Evolutionary conservation across 2,113 vertebrate genomes (phyloP).

Genomic region (Rana temporaria): DNA sequence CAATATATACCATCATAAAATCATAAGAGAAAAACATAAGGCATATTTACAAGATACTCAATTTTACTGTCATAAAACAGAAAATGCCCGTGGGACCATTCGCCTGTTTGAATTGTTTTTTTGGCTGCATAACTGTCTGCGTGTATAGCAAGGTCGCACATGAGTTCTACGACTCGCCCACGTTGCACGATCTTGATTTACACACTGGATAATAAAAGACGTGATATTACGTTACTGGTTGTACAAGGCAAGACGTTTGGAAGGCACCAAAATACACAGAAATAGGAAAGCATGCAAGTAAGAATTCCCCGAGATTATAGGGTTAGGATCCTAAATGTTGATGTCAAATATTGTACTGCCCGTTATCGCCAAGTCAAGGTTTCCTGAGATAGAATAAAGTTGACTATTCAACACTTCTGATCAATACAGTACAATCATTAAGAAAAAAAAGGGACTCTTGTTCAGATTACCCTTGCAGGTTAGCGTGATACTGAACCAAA

Average conservation of each 20-base stretch:
- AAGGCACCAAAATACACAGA: conserved; percentile 22
- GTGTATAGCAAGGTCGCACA: no score
- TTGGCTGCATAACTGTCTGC: no score
- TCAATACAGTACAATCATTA: conserved; percentile 33
- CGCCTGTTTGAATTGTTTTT: not conserved
- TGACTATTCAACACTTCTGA: not conserved
- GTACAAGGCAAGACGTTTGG: not conserved
- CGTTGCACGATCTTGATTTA: no score
- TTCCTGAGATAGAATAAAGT: conserved; percentile 40
- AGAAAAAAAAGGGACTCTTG: not conserved
- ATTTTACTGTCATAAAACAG: not conserved
- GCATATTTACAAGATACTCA: not conserved
- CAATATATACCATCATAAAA: not conserved
- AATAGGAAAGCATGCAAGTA: conserved; percentile 4
- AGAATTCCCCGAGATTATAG: not conserved
- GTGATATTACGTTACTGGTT: no score
- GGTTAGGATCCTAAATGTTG: not conserved
- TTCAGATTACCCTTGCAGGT: conserved; percentile 6
- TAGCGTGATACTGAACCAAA: not conserved
- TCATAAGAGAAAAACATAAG: not conserved
- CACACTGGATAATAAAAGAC: no score
- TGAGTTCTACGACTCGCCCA: no score
- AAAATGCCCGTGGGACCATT: conserved; percentile 26
- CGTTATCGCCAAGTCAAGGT: not conserved
- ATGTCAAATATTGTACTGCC: not conserved